Conservation (phyloP, 2,888 invertebrate genomes). For the Drosophila conformis region DNA sequence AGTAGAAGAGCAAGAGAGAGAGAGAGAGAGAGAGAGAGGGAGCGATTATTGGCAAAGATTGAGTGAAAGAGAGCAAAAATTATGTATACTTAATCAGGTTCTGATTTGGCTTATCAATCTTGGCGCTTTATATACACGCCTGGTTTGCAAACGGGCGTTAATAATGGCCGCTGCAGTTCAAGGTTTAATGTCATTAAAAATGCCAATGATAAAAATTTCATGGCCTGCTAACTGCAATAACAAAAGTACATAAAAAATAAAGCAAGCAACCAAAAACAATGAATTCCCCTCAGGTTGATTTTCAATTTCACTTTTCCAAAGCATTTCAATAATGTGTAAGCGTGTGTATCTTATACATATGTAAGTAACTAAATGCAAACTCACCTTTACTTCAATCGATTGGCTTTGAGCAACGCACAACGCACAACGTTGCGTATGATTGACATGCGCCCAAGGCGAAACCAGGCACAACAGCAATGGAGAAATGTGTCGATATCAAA, state of each 20-base stretch:
- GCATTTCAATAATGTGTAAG: neutral
- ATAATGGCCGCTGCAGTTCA: slow-evolving; percentile 36
- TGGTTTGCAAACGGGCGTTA: slow-evolving; percentile 27
- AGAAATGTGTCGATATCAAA: slow-evolving; percentile 44
- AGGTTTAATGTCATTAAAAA: slow-evolving; percentile 35
- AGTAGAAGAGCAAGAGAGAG: neutral
- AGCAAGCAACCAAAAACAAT: slow-evolving; percentile 7
- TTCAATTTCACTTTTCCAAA: slow-evolving; percentile 43
- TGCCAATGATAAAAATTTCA: slow-evolving; percentile 16
- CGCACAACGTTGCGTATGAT: slow-evolving; percentile 70
- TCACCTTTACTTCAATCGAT: slow-evolving; percentile 56
- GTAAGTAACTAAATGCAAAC: slow-evolving; percentile 48
- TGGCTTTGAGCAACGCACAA: slow-evolving; percentile 47
- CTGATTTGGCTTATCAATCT: slow-evolving; percentile 46
- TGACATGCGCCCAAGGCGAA: slow-evolving; percentile 52
- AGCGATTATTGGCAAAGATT: slow-evolving; percentile 2
- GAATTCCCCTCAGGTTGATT: slow-evolving; percentile 18
- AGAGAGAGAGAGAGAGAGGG: slow-evolving; percentile 1
- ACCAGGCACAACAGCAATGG: slow-evolving; percentile 22
- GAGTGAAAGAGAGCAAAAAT: slow-evolving; percentile 3
- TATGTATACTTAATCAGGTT: slow-evolving; percentile 22
- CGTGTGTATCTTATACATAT: neutral
- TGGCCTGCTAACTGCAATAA: slow-evolving; percentile 1
- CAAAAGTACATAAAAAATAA: neutral
- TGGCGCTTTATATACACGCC: neutral